A percentile compares a stretch with the other conserved stretches of the same genome.
Conservation (phyloP, 2,113 vertebrate species). For the Plestiodon gilberti region DNA sequence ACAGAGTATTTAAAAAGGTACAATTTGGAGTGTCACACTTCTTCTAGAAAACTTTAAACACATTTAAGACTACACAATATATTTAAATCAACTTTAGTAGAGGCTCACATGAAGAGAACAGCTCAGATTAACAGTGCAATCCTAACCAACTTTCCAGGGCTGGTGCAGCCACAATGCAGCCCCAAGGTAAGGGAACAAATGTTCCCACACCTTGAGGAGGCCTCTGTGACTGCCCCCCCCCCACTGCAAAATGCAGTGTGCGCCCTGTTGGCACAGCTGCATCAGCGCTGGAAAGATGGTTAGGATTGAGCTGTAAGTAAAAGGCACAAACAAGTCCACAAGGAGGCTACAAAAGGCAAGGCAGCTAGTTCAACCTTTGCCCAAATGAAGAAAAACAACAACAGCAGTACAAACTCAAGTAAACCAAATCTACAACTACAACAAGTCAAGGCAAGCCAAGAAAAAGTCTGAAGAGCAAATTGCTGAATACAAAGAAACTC, state of each 20-base stretch:
- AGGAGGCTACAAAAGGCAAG: neutral
- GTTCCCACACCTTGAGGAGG: too few relatives aligned
- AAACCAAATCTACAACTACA: neutral
- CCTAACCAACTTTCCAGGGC: too few relatives aligned
- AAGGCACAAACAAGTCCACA: too few relatives aligned
- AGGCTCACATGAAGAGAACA: neutral
- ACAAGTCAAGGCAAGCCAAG: neutral
- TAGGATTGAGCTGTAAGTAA: too few relatives aligned
- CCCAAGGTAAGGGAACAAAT: too few relatives aligned
- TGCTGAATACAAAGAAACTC: neutral
- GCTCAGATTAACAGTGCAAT: neutral
- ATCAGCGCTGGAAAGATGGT: too few relatives aligned
- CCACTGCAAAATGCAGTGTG: too few relatives aligned
- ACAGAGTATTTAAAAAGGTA: neutral
- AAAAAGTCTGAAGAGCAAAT: neutral
- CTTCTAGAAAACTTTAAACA: neutral
- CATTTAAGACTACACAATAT: neutral
- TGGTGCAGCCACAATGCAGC: too few relatives aligned
- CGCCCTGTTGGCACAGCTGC: too few relatives aligned
- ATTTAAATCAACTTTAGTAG: neutral
- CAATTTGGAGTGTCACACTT: neutral
- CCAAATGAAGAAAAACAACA: neutral
- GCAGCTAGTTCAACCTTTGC: neutral
- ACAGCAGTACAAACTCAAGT: neutral
- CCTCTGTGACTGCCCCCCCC: too few relatives aligned